Evolutionary conservation across 2,113 vertebrate species (phyloP).

Genomic region (Varanus komodoensis): DNA sequence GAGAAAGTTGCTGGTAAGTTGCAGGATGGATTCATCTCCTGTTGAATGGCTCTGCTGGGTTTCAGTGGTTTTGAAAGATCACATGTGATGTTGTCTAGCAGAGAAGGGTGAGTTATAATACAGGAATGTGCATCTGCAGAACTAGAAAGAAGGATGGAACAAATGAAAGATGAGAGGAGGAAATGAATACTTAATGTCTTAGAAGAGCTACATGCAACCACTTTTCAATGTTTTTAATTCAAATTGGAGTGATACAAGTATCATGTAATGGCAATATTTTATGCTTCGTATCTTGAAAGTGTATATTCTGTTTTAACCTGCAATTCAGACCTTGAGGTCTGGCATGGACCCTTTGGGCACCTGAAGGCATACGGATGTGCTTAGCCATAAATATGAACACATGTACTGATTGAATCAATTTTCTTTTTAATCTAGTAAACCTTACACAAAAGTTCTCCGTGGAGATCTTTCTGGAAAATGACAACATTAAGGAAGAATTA

Average conservation of each 20-base stretch:
- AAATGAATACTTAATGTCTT: neutral
- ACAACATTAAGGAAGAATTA: neutral
- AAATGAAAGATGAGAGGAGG: neutral
- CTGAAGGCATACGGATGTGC: constrained; percentile 47
- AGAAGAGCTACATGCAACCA: constrained; percentile 6
- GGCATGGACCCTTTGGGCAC: constrained; percentile 43
- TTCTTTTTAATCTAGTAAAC: constrained; percentile 10
- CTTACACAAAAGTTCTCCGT: neutral
- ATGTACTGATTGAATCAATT: constrained; percentile 18
- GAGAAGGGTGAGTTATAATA: neutral
- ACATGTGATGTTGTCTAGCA: too few relatives aligned
- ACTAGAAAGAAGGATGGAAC: constrained; percentile 35
- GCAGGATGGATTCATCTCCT: neutral
- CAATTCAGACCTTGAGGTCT: constrained; percentile 46
- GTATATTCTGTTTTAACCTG: constrained; percentile 52
- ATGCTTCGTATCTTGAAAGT: constrained; percentile 41
- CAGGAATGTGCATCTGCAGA: neutral
- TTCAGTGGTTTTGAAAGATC: neutral
- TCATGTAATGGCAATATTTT: constrained; percentile 20
- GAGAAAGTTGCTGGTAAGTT: neutral
- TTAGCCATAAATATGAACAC: constrained; percentile 58
- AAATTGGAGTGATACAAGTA: constrained; percentile 50
- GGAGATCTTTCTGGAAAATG: neutral
- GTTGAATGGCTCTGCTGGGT: neutral
- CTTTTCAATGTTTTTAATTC: constrained; percentile 44